A percentile compares a stretch with the other conserved stretches of the same genome.
Evolutionary conservation across 2,888 invertebrate species (phyloP).

Genomic region (Homarus gammarus): DNA sequence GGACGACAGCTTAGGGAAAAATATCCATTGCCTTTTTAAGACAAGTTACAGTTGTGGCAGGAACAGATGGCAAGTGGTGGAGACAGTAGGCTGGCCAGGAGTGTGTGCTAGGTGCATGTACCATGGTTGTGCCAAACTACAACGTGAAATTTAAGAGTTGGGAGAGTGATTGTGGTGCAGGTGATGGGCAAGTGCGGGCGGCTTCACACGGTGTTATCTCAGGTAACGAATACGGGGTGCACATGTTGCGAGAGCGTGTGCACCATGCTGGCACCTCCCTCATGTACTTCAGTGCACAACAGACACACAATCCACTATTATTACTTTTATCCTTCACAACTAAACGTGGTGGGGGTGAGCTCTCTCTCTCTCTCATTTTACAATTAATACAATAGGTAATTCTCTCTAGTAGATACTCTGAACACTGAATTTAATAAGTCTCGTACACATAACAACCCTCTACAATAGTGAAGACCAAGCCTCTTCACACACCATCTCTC

Average conservation of each 20-base stretch:
- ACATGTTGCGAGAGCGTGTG: conserved; percentile 1
- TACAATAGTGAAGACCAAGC: too few relatives aligned
- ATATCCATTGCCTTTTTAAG: too few relatives aligned
- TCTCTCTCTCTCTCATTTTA: too few relatives aligned
- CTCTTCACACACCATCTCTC: too few relatives aligned
- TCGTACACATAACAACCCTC: too few relatives aligned
- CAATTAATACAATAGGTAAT: too few relatives aligned
- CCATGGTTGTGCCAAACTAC: not conserved
- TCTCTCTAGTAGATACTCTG: too few relatives aligned
- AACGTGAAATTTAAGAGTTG: not conserved
- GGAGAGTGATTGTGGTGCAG: not conserved
- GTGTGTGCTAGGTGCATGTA: not conserved
- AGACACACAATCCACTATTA: conserved; percentile 9
- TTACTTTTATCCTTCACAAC: conserved; percentile 21
- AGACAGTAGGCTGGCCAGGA: not conserved
- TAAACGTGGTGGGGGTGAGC: conserved; percentile 31
- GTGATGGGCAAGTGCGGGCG: not conserved
- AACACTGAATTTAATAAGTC: too few relatives aligned
- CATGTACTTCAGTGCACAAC: conserved; percentile 25
- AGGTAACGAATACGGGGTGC: conserved; percentile 16
- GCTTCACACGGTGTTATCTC: conserved; percentile 6
- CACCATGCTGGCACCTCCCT: conserved; percentile 16
- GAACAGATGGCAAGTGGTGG: not conserved
- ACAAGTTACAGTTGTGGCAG: too few relatives aligned
- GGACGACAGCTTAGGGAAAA: too few relatives aligned